Evolutionary conservation across 2,888 invertebrate genomes (phyloP).

Genomic region (Sycophila texana): DNA sequence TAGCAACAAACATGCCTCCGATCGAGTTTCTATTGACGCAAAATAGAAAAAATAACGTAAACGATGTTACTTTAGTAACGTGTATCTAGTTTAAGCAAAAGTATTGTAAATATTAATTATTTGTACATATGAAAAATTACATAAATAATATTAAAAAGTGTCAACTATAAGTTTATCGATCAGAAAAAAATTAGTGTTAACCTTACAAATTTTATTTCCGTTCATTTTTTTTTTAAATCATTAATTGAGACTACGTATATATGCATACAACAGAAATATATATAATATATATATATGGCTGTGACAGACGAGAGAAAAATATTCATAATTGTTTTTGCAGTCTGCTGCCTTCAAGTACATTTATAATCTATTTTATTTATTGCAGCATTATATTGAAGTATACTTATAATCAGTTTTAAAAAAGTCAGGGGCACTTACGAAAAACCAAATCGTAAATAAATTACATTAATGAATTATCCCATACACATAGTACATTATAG

Average conservation of each 20-base stretch:
- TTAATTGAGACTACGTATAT: conserved; percentile 29
- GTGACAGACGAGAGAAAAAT: conserved; percentile 38
- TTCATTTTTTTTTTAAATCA: conserved; percentile 23
- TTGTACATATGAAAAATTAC: conserved; percentile 59
- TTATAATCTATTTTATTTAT: conserved; percentile 38
- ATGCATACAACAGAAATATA: conserved; percentile 21
- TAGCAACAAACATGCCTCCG: conserved; percentile 55
- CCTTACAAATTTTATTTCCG: conserved; percentile 57
- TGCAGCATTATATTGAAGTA: conserved; percentile 10
- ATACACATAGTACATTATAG: conserved; percentile 49
- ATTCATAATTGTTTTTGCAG: conserved; percentile 18
- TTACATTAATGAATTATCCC: conserved; percentile 43
- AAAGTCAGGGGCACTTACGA: conserved; percentile 46
- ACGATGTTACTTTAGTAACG: conserved; percentile 58
- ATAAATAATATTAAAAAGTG: conserved; percentile 58
- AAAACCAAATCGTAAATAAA: conserved; percentile 49
- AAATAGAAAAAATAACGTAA: conserved; percentile 53
- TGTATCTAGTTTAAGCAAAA: conserved; percentile 58
- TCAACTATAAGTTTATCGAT: conserved; percentile 55
- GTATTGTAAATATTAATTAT: conserved; percentile 58
- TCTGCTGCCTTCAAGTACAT: conserved; percentile 27
- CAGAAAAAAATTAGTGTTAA: conserved; percentile 54
- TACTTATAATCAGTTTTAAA: conserved; percentile 25
- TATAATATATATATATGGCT: conserved; percentile 40
- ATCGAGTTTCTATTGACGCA: conserved; percentile 56